Evolutionary conservation across 37 sponge, comb jelly and placozoan genomes (phyloP).

Genomic region (Bolinopsis microptera): DNA sequence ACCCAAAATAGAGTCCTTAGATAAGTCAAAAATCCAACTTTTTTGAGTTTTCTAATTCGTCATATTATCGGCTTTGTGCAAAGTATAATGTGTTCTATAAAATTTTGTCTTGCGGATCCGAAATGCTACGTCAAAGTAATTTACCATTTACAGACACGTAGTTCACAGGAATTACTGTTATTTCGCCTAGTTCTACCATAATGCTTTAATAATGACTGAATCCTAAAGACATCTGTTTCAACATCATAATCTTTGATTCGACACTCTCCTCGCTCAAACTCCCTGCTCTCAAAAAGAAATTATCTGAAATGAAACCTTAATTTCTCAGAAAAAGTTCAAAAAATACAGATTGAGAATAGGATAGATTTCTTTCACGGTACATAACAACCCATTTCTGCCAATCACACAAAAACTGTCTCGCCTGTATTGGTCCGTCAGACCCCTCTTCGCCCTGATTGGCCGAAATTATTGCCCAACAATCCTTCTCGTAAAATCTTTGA

Average conservation of each 20-base stretch:
- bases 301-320: background rate
- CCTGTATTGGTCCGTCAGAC: background rate
- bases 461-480: background rate
- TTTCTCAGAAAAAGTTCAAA: background rate
- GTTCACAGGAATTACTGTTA: too few relatives aligned
- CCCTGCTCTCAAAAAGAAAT: background rate
- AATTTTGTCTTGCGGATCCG: too few relatives aligned
- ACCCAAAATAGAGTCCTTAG: too few relatives aligned
- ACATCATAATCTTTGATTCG: background rate
- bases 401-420: background rate
- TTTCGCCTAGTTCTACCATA: too few relatives aligned
- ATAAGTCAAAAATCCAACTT: too few relatives aligned
- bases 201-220: too few relatives aligned
- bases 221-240: too few relatives aligned
- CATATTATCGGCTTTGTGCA: too few relatives aligned
- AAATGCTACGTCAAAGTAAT: too few relatives aligned
- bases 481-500: background rate
- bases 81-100: too few relatives aligned
- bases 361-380: background rate
- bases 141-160: too few relatives aligned
- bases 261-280: background rate
- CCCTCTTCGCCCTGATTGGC: background rate
- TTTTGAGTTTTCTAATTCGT: too few relatives aligned
- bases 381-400: background rate
- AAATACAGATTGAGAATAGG: background rate